Conservation (phyloP, 1,140 invertebrate genomes). For the Brachionus manjavacas region DNA sequence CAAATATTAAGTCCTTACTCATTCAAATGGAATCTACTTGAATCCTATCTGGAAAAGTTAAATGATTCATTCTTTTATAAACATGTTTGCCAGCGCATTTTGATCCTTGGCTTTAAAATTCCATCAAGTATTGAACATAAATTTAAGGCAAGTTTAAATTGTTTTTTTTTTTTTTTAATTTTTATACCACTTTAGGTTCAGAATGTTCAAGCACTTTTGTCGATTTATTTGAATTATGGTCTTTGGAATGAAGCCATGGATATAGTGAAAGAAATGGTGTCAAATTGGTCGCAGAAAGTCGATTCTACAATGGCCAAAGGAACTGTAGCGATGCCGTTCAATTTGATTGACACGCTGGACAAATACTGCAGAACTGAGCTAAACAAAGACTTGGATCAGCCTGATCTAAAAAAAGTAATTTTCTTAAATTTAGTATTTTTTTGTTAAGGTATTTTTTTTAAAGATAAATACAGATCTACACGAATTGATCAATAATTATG, state of each 20-base stretch:
- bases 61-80: conserved; percentile 5
- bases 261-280: not conserved
- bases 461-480: not conserved
- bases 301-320: not conserved
- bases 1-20: not conserved
- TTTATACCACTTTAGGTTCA: not conserved
- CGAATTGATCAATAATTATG: conserved; percentile 11
- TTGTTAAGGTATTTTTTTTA: not conserved
- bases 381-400: not conserved
- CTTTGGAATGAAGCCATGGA: conserved; percentile 21
- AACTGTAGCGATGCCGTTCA: not conserved
- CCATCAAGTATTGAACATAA: not conserved
- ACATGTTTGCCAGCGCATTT: conserved; percentile 19
- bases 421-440: not conserved
- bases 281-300: not conserved
- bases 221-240: conserved; percentile 19
- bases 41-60: conserved; percentile 12
- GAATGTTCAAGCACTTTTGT: not conserved
- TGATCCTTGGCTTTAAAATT: conserved; percentile 1
- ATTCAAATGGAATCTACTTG: conserved; percentile 24
- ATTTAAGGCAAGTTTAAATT: not conserved
- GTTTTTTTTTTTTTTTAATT: no score
- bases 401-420: not conserved
- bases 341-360: not conserved
- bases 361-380: not conserved